Evolutionary conservation across 2,797 vertebrate genomes (phyloP).

Genomic region (Enteromius anoplus): DNA sequence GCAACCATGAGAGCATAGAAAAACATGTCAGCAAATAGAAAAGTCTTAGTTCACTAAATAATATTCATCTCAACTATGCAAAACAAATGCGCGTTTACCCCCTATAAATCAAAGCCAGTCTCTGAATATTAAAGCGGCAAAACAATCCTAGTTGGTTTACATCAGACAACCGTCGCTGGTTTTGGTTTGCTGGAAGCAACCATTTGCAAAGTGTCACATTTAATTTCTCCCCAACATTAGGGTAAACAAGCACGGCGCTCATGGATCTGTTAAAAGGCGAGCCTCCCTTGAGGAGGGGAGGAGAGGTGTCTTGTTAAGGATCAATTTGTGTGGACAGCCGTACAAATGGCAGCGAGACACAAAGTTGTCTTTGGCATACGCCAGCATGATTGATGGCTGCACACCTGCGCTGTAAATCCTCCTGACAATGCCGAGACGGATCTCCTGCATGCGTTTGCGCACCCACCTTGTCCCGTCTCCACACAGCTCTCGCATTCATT

Average conservation of each 20-base stretch:
- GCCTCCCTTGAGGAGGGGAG: conserved; percentile 62
- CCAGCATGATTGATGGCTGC: conserved; percentile 78
- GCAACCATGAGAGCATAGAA: background rate
- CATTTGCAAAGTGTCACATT: conserved; percentile 57
- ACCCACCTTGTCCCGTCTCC: conserved; percentile 45
- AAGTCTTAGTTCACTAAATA: conserved; percentile 21
- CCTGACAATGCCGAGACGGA: conserved; percentile 74
- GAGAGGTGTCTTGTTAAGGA: conserved; percentile 78
- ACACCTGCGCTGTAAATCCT: conserved; percentile 80
- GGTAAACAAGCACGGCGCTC: conserved; percentile 65
- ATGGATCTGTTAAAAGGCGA: conserved; percentile 66
- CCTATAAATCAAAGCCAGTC: conserved; percentile 35
- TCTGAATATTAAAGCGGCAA: conserved; percentile 25
- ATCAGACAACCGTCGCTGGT: conserved; percentile 23
- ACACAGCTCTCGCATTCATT: conserved; percentile 58
- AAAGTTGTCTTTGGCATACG: conserved; percentile 80
- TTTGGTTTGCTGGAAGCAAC: conserved; percentile 47
- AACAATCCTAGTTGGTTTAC: conserved; percentile 36
- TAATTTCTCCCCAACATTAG: conserved; percentile 52
- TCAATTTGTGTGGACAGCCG: conserved; percentile 82
- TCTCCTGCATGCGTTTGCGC: conserved; percentile 65
- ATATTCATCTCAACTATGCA: conserved; percentile 23
- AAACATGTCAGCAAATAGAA: background rate
- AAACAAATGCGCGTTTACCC: conserved; percentile 5
- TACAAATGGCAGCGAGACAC: conserved; percentile 82